A percentile compares a stretch with the other conserved stretches of the same genome.
Conservation (phyloP, 64 coral and sea anemone genomes). For the Montipora foliosa region DNA sequence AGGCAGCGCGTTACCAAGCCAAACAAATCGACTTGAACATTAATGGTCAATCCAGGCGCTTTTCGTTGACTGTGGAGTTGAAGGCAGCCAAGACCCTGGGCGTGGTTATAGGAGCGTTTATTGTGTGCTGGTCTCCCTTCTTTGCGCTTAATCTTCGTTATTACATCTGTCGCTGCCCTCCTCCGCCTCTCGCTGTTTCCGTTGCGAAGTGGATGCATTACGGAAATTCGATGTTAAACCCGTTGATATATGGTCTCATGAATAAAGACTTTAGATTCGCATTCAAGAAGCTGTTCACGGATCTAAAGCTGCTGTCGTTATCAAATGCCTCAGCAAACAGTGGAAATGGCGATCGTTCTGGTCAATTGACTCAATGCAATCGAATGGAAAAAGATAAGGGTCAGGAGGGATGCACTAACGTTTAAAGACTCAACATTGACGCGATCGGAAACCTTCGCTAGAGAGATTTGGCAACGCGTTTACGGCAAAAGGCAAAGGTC, state of each 20-base stretch:
- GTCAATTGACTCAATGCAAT: background rate
- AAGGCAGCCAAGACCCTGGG: slow-evolving; percentile 90
- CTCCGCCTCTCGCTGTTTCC: slow-evolving; percentile 69
- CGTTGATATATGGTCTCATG: slow-evolving; percentile 88
- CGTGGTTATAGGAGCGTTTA: slow-evolving; percentile 88
- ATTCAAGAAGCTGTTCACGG: slow-evolving; percentile 66
- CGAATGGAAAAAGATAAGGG: background rate
- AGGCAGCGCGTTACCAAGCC: slow-evolving; percentile 77
- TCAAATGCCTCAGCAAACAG: background rate
- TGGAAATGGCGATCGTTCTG: background rate
- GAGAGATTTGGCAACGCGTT: too few species aligned
- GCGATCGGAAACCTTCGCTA: background rate
- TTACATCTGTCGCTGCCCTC: slow-evolving; percentile 62
- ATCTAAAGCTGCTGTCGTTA: slow-evolving; percentile 34
- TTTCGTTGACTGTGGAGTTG: slow-evolving; percentile 79
- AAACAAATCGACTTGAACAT: slow-evolving; percentile 81
- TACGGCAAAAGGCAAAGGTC: too few species aligned
- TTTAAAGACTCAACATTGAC: background rate
- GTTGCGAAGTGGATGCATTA: slow-evolving; percentile 90
- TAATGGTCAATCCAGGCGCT: slow-evolving; percentile 69
- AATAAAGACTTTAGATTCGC: slow-evolving; percentile 89
- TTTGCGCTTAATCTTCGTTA: slow-evolving; percentile 84
- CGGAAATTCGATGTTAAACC: slow-evolving; percentile 83
- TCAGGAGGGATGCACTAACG: background rate
- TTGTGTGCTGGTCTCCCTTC: slow-evolving; percentile 90